Conservation (phyloP, 2,888 invertebrate genomes). For the Drosophila suboccidentalis region DNA sequence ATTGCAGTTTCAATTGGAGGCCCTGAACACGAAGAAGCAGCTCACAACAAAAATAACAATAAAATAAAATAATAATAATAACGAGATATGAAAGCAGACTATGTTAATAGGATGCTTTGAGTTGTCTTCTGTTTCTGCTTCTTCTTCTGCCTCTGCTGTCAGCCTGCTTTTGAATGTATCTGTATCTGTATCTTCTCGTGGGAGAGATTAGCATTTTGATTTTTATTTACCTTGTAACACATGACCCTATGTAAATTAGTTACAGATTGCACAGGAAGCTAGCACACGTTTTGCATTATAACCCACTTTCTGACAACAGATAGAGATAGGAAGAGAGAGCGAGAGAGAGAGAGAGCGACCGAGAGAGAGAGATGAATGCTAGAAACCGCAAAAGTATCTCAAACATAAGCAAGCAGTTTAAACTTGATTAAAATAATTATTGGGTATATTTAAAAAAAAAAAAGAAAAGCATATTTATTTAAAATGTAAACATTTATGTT, state of each 20-base stretch:
- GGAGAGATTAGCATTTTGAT: conserved; percentile 58
- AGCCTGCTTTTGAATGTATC: conserved; percentile 14
- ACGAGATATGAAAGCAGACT: conserved; percentile 45
- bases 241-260: conserved; percentile 63
- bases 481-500: too few species aligned
- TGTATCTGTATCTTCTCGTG: conserved; percentile 30
- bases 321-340: not conserved
- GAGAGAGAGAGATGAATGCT: not conserved
- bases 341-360: not conserved
- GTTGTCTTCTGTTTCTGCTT: not conserved
- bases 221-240: conserved; percentile 57
- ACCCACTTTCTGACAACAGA: conserved; percentile 44
- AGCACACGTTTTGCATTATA: conserved; percentile 46
- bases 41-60: conserved; percentile 14
- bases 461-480: too few species aligned
- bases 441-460: too few species aligned
- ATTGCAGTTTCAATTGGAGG: conserved; percentile 10
- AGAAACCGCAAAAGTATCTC: conserved; percentile 13
- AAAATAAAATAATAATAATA: too few species aligned
- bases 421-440: not conserved
- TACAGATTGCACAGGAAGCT: conserved; percentile 37
- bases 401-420: conserved; percentile 1
- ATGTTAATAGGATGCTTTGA: conserved; percentile 30
- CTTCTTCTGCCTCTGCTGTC: not conserved
- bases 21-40: conserved; percentile 15